Conservation (phyloP, 2,113 vertebrate species). For the Paralichthys olivaceus region DNA sequence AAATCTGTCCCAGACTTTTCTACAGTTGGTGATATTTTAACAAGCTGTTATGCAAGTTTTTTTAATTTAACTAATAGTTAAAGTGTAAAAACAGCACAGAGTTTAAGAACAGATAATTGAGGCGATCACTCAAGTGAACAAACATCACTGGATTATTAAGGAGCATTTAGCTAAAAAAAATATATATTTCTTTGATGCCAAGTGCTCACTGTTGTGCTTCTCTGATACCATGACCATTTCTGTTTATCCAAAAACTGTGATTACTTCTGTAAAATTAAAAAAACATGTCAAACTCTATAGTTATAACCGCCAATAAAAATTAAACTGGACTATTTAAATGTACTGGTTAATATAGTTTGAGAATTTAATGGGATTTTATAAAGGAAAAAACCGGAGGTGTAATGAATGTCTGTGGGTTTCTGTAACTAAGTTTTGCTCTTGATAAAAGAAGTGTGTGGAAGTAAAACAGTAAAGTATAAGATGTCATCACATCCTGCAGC, state of each 20-base stretch:
- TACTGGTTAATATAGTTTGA: conserved; percentile 4
- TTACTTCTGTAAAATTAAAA: no score
- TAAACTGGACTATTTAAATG: not conserved
- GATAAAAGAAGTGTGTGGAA: not conserved
- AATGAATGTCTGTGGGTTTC: conserved; percentile 19
- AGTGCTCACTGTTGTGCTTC: conserved; percentile 14
- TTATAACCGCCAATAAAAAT: not conserved
- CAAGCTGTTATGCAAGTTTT: conserved; percentile 3
- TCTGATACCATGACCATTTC: no score
- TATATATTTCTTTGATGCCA: conserved; percentile 1
- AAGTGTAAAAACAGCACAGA: not conserved
- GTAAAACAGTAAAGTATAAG: not conserved
- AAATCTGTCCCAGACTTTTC: not conserved
- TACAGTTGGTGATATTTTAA: conserved; percentile 12
- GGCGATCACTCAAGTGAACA: conserved; percentile 18
- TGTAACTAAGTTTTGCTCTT: not conserved
- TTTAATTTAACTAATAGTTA: not conserved
- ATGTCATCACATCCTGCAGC: conserved; percentile 12
- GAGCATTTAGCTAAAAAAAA: conserved; percentile 1
- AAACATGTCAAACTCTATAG: no score
- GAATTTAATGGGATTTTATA: conserved; percentile 6
- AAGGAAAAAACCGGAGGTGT: conserved; percentile 22
- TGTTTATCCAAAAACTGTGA: no score
- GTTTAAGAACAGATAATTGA: conserved; percentile 6
- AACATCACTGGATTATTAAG: conserved; percentile 35